Percentiles rank a stretch among this genome's conserved stretches.
These are phyloP conservation scores for Rhopalosiphum padi DNA, from an alignment of 1,140 invertebrate genomes.

Conservation along the genomic window DNA sequence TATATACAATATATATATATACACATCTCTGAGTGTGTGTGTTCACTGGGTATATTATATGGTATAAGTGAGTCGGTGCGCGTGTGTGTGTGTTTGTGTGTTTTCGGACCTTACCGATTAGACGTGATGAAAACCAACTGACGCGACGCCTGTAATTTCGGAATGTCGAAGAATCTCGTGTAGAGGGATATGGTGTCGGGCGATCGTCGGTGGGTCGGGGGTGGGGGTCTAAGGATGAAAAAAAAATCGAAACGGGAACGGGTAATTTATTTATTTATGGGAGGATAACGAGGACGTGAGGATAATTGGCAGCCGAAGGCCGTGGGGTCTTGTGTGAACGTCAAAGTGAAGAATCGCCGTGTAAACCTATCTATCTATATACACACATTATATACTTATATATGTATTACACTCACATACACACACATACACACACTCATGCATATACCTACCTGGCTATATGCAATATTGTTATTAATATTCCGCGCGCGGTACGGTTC, in stretches of 20 bases:
- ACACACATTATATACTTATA: not conserved
- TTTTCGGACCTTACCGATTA: conserved; percentile 55
- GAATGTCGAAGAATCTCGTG: not conserved
- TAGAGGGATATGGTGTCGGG: not conserved
- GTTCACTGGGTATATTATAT: not conserved
- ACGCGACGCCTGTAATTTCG: conserved; percentile 36
- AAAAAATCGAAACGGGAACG: conserved; percentile 21
- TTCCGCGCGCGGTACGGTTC: not conserved
- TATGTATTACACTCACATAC: not conserved
- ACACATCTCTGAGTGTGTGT: not conserved
- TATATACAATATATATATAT: not conserved
- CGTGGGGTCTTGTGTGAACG: not conserved
- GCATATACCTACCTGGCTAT: not conserved
- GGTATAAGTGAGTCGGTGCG: not conserved
- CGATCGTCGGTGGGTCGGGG: not conserved
- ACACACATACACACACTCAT: not conserved
- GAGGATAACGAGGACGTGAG: conserved; percentile 44
- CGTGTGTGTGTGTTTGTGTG: not conserved
- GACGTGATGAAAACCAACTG: conserved; percentile 54
- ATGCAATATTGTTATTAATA: not conserved
- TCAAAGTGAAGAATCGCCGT: not conserved
- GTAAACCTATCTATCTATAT: not conserved
- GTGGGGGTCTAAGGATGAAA: not conserved
- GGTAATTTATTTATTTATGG: conserved; percentile 50
- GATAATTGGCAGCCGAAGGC: conserved; percentile 49